phyloP scores from a whole-genome alignment of 2,797 vertebrate genomes.

The Halcyon chelicuti region DNA sequence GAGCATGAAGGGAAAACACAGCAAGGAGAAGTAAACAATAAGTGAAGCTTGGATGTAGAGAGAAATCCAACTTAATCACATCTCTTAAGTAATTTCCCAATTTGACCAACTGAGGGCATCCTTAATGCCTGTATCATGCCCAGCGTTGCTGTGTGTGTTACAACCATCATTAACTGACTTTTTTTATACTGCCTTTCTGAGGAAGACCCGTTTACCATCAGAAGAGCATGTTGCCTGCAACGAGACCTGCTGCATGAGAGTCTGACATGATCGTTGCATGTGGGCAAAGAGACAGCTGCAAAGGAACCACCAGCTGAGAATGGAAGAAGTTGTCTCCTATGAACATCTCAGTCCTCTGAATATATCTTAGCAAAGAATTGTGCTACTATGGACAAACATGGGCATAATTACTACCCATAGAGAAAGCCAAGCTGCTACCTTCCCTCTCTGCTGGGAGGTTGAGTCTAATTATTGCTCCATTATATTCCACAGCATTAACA shows the following conservation, averaged over 20 bases:
- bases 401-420: not conserved
- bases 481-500: not conserved
- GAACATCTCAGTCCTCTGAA: not conserved
- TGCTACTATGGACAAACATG: not conserved
- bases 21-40: not conserved
- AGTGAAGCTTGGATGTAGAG: not conserved
- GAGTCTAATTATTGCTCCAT: not conserved
- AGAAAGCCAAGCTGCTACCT: not conserved
- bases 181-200: not conserved
- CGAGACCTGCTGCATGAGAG: not conserved
- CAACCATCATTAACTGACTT: fast-evolving
- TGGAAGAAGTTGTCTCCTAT: not conserved
- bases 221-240: not conserved
- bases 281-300: not conserved
- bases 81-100: not conserved
- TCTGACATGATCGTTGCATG: not conserved
- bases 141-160: not conserved
- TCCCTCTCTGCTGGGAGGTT: not conserved
- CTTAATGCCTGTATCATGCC: not conserved
- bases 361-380: not conserved
- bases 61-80: not conserved
- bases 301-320: not conserved
- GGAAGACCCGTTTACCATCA: not conserved
- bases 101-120: not conserved
- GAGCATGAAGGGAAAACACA: not conserved